Base-by-base conservation (phyloP, 2,797 vertebrate species). In the Ataeniobius toweri region DNA sequence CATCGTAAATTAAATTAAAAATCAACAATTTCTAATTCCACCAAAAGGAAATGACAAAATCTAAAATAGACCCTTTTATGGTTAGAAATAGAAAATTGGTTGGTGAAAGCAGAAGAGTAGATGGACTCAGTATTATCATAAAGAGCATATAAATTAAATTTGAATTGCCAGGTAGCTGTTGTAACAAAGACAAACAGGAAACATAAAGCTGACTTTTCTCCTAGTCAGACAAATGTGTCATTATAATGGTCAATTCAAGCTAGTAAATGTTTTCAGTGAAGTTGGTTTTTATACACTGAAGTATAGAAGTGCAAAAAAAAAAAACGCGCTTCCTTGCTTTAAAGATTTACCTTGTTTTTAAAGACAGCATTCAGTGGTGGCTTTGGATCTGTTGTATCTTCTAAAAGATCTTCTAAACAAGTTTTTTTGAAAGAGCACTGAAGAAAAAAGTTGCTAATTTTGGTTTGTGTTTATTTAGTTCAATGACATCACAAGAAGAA, bases 201-300 rank as follows among this genome's bases (percentile, higher is more conserved):
- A 26, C 39, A 48, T 56, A 7, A 76, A 76, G 73, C 77, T 79
- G 72, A 86, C 50, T 44, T 24, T 26, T 28, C 24, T 80, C 70
- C 9, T 61, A 9, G 44, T 91, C 78, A 70, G 73, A 80, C 6
- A 80, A 65, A 80, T 55, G 74, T 88, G 78, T 88, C 84, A 92
- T 76, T 36, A 77, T 41, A 68, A 68, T 90, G 84, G 0, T 65
- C 56, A 83, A 82, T 85, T 74, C 82, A 78, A 84, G 82, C 77
- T 20, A 13, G 8, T 16, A 55, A 41, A 41, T 56, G 24, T 46
- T 44, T 68, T 44, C 65, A 68, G 65, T 44, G 65, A n/a, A 0
- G 1, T 68, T 68, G 2, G 5, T 44, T 68, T 65, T 44, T n/a
- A 24, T 44, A 6, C 65, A 13, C 39, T 44, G 10, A 10, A 20